Base-by-base conservation (phyloP, 2,113 vertebrate genomes). In the Accipiter cooperii region DNA sequence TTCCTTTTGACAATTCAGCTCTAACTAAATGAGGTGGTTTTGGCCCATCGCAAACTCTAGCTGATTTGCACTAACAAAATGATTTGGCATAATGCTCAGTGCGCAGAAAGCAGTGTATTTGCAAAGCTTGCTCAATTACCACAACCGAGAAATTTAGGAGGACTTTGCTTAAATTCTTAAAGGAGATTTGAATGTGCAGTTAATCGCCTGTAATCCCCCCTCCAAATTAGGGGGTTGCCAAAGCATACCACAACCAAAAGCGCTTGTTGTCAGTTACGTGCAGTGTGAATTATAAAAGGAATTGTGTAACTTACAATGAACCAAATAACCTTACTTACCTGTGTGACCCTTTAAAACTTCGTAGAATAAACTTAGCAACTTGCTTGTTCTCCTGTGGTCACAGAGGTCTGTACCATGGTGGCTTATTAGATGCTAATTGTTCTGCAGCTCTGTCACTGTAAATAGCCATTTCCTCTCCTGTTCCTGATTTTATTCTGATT, bases 221-320 rank as follows among this genome's bases (percentile, higher is more conserved):
- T 89, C 71, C 34, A 22, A 17, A n/a, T 13, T 4, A 18, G 33
- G 70, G 52, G 21, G 19, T 46, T 82, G 94, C 77, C 55, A 87
- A 78, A 90, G 89, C 88, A 60, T 51, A 31, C 49, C 84, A 8
- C 69, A 66, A 20, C 94, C 91, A 38, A 31, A 90, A 89, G 84
- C 16, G 14, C 61, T 91, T 36, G 60, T 58, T 77, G 89, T 90
- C 75, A 71, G n/a, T 60, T 84, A 6, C 8, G 76, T 77, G 91
- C 49, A 55, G 93, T 57, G 87, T 66, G 89, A 70, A 64, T 73
- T 75, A 73, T 28, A 58, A 57, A 49, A 31, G 68, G 82, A 88
- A 47, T 28, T 75, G 69, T 58, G 38, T 85, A 85, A 90, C 15
- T 25, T 52, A 42, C 26, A 42, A 3, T 31, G 52, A 93, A 79